Evolutionary conservation across 1,140 invertebrate genomes (phyloP).

Genomic region (Rhysida immarginata): DNA sequence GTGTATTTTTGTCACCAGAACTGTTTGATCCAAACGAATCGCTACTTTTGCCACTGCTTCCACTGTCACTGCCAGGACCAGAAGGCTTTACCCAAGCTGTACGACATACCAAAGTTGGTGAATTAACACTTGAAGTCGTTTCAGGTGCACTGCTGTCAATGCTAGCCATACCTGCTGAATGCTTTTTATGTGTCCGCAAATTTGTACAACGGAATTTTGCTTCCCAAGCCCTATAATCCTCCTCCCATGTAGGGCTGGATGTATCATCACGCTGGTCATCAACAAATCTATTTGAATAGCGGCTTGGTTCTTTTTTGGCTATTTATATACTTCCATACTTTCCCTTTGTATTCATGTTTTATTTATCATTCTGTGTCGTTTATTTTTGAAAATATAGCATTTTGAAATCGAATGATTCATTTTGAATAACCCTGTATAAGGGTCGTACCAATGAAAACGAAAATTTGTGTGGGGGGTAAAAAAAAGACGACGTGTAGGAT

Average conservation of each 20-base stretch:
- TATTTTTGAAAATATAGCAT: too few relatives aligned
- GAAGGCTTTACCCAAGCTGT: conserved; percentile 25
- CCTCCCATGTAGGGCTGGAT: conserved; percentile 34
- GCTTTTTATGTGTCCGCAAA: conserved; percentile 31
- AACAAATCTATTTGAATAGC: too few relatives aligned
- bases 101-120: conserved; percentile 32
- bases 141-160: conserved; percentile 38
- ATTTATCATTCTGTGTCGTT: too few relatives aligned
- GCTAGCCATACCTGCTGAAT: conserved; percentile 35
- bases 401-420: too few relatives aligned
- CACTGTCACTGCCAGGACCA: conserved; percentile 36
- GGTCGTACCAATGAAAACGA: too few relatives aligned
- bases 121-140: conserved; percentile 39
- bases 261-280: conserved; percentile 7
- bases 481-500: too few relatives aligned
- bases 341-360: too few relatives aligned
- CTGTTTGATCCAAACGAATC: conserved; percentile 35
- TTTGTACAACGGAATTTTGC: conserved; percentile 35
- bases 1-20: conserved; percentile 34
- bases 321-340: too few relatives aligned
- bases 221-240: conserved; percentile 38
- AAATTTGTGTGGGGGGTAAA: too few relatives aligned
- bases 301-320: too few relatives aligned
- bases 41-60: conserved; percentile 36
- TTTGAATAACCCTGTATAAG: too few relatives aligned